A percentile compares a stretch with the other conserved stretches of the same genome.
Evolutionary conservation across 1,140 invertebrate genomes (phyloP).

Genomic region (Saccostrea cuccullata): DNA sequence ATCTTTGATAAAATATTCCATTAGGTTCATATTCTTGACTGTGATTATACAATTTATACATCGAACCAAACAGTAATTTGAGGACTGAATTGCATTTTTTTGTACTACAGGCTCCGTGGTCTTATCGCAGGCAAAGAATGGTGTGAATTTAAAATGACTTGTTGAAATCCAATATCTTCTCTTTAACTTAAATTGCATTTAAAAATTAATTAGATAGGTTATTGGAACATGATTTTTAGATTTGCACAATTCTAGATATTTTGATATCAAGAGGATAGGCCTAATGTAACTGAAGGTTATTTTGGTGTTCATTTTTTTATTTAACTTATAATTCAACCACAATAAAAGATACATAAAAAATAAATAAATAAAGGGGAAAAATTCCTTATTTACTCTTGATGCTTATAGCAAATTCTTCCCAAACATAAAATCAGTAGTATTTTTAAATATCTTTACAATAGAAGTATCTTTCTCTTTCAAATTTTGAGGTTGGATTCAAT

Average conservation of each 20-base stretch:
- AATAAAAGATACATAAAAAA: too few species aligned
- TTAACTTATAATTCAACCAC: too few species aligned
- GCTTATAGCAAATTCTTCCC: too few species aligned
- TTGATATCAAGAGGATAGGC: too few species aligned
- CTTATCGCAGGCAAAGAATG: neutral
- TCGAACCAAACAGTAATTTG: slow-evolving; percentile 21
- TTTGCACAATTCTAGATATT: neutral
- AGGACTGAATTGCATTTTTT: slow-evolving; percentile 20
- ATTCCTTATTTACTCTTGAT: too few species aligned
- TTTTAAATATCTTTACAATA: too few species aligned
- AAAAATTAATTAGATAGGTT: neutral
- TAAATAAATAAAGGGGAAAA: too few species aligned
- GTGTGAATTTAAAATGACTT: slow-evolving; percentile 25
- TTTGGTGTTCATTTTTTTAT: too few species aligned
- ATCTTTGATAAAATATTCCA: neutral
- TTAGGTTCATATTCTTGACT: neutral
- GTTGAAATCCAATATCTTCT: slow-evolving; percentile 23
- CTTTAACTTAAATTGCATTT: slow-evolving; percentile 21
- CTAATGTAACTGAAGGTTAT: too few species aligned
- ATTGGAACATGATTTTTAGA: neutral
- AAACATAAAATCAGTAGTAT: too few species aligned
- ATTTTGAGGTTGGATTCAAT: neutral
- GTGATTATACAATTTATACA: slow-evolving; percentile 18
- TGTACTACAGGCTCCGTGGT: neutral
- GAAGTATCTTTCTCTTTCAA: neutral